Base-by-base conservation (phyloP, 2,888 invertebrate species). In the Athalia circularis region DNA sequence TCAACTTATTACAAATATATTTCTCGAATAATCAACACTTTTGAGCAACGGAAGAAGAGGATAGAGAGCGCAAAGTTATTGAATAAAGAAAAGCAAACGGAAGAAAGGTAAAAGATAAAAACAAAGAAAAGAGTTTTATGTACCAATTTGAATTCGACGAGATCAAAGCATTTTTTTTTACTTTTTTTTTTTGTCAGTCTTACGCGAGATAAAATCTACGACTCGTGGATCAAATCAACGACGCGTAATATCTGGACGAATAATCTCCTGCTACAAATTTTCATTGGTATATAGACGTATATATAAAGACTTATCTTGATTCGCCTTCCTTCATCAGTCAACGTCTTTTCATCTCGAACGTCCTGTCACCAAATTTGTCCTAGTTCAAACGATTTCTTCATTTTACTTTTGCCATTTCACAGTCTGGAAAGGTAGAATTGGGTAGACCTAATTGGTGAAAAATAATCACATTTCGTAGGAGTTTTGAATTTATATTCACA, bases 161-260 rank as follows among this genome's bases (percentile, higher is more conserved):
- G 67, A 68, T 68, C 43, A 54, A 68, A 68, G 43, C 29, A 29
- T 68, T 43, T 11, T 9, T 52, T 13, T 29, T 29, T 29, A 2
- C 1, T 29, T 29, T 29, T 29, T 0, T 29, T 29, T 29, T 29
- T 29, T n/a, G n/a, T 68, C 29, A 68, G 54, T 29, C 54, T 68
- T 54, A 43, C 15, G 68, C 8, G 43, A 29, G 29, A 52, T 29
- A n/a, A 15, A 43, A 68, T 68, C 43, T 52, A 68, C 29, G 29
- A 68, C 29, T 52, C 8, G 50, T 29, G 29, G 54, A 68, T 54
- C 43, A n/a, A 68, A 68, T 68, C n/a, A 54, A 54, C 52, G 54
- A 68, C 29, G 54, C 50, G 52, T 43, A 68, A 54, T 68, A 68
- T 52, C n/a, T 68, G 54, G 43, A 54, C 54, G 29, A 68, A 54